Evolutionary conservation across 2,888 invertebrate genomes (phyloP).

Genomic region (Tetheella fluctuosa): DNA sequence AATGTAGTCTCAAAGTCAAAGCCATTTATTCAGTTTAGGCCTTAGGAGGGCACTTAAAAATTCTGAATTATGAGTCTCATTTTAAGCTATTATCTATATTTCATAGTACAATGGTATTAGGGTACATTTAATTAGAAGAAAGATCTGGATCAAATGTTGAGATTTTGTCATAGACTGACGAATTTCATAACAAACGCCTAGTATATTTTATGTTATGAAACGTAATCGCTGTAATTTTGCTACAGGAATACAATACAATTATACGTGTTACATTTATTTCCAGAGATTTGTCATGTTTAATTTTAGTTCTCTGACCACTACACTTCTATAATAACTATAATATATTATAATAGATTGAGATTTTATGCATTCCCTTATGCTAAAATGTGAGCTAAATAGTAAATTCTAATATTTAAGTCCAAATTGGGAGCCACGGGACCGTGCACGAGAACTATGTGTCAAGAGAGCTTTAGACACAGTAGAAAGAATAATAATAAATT

Average conservation of each 20-base stretch:
- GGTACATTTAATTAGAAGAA: not conserved
- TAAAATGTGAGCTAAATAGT: not conserved
- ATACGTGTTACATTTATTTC: not conserved
- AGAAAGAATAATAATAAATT: not conserved
- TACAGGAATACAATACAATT: not conserved
- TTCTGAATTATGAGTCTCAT: too few relatives aligned
- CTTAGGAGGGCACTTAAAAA: too few relatives aligned
- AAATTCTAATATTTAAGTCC: not conserved
- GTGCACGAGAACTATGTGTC: too few relatives aligned
- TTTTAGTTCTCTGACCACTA: not conserved
- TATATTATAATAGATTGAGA: conserved; percentile 8
- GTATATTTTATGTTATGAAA: too few relatives aligned
- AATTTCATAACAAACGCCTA: not conserved
- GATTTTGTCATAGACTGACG: not conserved
- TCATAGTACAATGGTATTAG: not conserved
- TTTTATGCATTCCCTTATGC: conserved; percentile 6
- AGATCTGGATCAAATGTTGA: not conserved
- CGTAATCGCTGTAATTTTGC: too few relatives aligned
- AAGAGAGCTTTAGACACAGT: not conserved
- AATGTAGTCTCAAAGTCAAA: too few relatives aligned
- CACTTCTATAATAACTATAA: not conserved
- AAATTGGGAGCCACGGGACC: not conserved
- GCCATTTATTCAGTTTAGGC: too few relatives aligned
- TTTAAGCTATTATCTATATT: too few relatives aligned
- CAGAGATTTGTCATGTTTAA: conserved; percentile 15